Conservation (phyloP, 2,797 vertebrate genomes). For the Hoplostethus mediterraneus region DNA sequence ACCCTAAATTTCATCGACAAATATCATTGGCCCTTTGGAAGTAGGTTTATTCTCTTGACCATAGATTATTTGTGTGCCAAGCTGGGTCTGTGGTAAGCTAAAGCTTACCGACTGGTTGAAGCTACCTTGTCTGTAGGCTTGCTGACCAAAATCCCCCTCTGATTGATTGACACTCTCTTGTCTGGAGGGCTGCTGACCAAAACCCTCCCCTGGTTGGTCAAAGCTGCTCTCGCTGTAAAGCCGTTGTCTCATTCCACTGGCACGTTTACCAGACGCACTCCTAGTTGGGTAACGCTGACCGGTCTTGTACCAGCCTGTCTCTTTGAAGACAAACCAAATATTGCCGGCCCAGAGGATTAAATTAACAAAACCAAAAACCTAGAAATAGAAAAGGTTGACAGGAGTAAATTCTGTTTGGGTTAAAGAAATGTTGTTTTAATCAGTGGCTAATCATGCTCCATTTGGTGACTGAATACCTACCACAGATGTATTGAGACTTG, state of each 20-base stretch:
- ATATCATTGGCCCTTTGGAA: slow-evolving; percentile 89
- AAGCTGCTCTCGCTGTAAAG: slow-evolving; percentile 91
- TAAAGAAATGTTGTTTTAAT: slow-evolving; percentile 8
- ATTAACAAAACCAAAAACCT: slow-evolving; percentile 98
- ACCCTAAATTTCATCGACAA: slow-evolving; percentile 91
- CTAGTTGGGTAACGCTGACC: slow-evolving; percentile 90
- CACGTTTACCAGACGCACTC: slow-evolving; percentile 90
- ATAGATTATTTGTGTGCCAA: slow-evolving; percentile 69
- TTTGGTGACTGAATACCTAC: slow-evolving; percentile 81
- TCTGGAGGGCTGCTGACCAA: slow-evolving; percentile 82
- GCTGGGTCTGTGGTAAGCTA: slow-evolving; percentile 78
- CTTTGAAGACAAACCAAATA: slow-evolving; percentile 99
- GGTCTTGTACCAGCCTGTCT: slow-evolving; percentile 97
- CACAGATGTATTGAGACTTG: slow-evolving; percentile 94
- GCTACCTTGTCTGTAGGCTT: slow-evolving; percentile 68
- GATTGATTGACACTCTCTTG: slow-evolving; percentile 79
- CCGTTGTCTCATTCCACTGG: slow-evolving; percentile 88
- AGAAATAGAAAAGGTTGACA: slow-evolving; percentile 35
- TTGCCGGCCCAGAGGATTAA: slow-evolving; percentile 97
- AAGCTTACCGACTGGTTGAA: slow-evolving; percentile 71
- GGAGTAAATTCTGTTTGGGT: background rate
- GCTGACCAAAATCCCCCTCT: slow-evolving; percentile 43
- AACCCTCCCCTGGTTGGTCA: slow-evolving; percentile 87
- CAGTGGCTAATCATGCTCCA: background rate
- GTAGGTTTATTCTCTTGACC: slow-evolving; percentile 80